These are phyloP conservation scores for Mungos mungo DNA, from an alignment of 2,113 vertebrate genomes.

Conservation along the genomic window DNA sequence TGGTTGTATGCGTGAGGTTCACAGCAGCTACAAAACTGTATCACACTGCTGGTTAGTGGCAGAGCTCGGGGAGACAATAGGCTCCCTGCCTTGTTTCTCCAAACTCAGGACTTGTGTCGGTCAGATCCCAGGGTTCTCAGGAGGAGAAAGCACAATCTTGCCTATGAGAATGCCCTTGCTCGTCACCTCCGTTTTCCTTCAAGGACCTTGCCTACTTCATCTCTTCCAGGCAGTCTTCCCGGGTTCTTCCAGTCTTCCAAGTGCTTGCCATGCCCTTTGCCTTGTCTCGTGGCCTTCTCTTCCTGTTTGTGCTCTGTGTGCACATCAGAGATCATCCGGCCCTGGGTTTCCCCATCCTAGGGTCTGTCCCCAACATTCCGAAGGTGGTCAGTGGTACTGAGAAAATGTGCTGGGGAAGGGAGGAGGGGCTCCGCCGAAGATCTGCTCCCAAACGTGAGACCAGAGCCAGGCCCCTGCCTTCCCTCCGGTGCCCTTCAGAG, in stretches of 20 bases:
- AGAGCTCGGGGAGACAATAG: not conserved
- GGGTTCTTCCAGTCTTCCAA: not conserved
- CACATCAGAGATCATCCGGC: not conserved
- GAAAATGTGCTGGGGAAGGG: not conserved
- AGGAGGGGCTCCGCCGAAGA: not conserved
- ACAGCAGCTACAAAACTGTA: not conserved
- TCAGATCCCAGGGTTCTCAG: constrained; percentile 20
- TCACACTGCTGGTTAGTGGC: not conserved
- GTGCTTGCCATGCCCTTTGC: not conserved
- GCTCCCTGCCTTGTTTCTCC: not conserved
- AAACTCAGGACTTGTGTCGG: not conserved
- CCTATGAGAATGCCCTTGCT: not conserved
- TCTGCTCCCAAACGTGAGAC: not conserved
- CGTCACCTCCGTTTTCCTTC: not conserved
- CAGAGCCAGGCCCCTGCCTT: not conserved
- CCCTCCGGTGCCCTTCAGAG: not conserved
- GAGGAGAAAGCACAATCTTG: not conserved
- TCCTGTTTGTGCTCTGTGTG: not conserved
- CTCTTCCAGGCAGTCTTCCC: constrained; percentile 61
- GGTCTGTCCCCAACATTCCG: not conserved
- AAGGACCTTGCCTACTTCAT: not conserved
- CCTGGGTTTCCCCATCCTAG: not conserved
- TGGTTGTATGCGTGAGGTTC: not conserved
- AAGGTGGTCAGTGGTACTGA: not conserved
- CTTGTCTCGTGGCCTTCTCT: not conserved